Evolutionary conservation across 2,888 invertebrate species (phyloP), one percentile per base, ranked within the genome.

Genomic region (Zygaena filipendulae): DNA sequence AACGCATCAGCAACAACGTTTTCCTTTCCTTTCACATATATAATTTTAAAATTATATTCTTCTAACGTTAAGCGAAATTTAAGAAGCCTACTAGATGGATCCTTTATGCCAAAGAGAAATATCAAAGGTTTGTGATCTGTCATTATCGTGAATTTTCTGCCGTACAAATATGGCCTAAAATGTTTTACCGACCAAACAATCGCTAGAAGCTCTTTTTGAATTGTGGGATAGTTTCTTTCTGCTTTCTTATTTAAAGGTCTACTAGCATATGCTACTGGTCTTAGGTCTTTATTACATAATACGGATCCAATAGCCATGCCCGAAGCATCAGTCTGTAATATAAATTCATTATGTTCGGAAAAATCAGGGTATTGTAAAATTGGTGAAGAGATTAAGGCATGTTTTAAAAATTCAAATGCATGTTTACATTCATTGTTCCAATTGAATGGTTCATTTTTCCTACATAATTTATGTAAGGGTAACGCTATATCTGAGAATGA

Each of bases 281-380:
- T 27, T 6, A 21, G 6, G 21, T 43, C 27, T 9, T 19, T 24
- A 13, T 35, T 33, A 29, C 30, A 33, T 13, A 36, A 19, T 9
- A 37, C 36, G 10, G 36, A 14, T 5, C 38, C 38, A 11, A 38
- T 23, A 8, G 38, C 38, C 8, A 25, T 11, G 6, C 30, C 32
- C 4, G 39, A 40, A 2, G 39, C 38, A 21, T 40, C 42, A 2
- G 43, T 39, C 13, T 36, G 32, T 23, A 44, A 18, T 20, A 37
- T 31, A 27, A 39, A 42, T 31, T 33, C 22, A 14, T 40, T 41
- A 11, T 29, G 13, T 4, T 30, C 23, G 2, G 28, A 33, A 27
- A 43, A 39, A 30, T 38, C 30, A 9, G 39, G 39, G 24, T 39
- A 42, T 30, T 41, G 27, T 12, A 40, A 25, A 16, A 45, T 23